Percentiles rank a stretch among this genome's conserved stretches.
phyloP scores from a whole-genome alignment of 2,797 vertebrate genomes.

The Pempheris klunzingeri region DNA sequence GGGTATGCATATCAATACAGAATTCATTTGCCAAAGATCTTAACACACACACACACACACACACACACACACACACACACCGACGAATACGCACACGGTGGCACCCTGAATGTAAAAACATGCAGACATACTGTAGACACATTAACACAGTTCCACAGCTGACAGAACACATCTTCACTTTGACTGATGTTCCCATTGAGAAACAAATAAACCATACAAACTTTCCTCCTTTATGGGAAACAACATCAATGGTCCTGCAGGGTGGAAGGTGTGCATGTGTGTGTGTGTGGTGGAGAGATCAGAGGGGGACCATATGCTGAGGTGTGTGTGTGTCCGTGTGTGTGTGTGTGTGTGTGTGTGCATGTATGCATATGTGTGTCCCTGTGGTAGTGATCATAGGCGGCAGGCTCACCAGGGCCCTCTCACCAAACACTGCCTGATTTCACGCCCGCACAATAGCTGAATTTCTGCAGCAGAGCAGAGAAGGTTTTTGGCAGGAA shows the following conservation, averaged over 20 bases:
- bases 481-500: constrained; percentile 20
- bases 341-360: constrained; percentile 30
- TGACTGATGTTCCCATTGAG: constrained; percentile 59
- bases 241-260: constrained; percentile 52
- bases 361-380: constrained; percentile 60
- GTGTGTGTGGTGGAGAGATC: constrained; percentile 39
- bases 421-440: constrained; percentile 66
- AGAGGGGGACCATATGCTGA: constrained; percentile 36
- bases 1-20: constrained; percentile 57
- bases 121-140: constrained; percentile 34
- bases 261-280: constrained; percentile 54
- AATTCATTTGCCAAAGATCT: constrained; percentile 45
- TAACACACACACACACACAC: background rate
- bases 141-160: constrained; percentile 62
- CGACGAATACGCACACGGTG: background rate
- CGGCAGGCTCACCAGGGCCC: constrained; percentile 64
- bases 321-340: constrained; percentile 39
- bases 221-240: constrained; percentile 39
- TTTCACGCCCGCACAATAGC: constrained; percentile 72
- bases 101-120: constrained; percentile 35
- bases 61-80: background rate
- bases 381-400: constrained; percentile 59
- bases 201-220: constrained; percentile 77
- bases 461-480: constrained; percentile 34
- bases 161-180: constrained; percentile 69